A percentile compares a stretch with the other conserved stretches of the same genome.
Conservation (phyloP, 2,888 invertebrate species). For the Gisinianus flammeolus region DNA sequence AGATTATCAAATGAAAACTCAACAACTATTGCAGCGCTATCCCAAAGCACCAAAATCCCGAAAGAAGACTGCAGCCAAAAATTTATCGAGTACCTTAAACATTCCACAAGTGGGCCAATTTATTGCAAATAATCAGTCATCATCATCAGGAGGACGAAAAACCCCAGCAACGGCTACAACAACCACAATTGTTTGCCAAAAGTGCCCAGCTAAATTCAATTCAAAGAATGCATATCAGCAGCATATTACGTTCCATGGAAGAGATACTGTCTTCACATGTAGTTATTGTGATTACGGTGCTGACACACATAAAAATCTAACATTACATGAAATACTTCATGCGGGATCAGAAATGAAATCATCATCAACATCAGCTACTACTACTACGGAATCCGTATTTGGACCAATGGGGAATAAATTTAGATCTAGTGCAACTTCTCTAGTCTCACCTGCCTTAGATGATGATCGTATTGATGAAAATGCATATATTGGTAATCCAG, state of each 20-base stretch:
- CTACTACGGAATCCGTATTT: background rate
- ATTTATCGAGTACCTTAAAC: background rate
- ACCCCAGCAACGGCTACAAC: conserved; percentile 6
- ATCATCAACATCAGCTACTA: no score
- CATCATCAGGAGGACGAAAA: conserved; percentile 10
- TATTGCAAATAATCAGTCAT: background rate
- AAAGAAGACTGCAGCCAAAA: conserved; percentile 10
- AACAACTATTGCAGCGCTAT: conserved; percentile 51
- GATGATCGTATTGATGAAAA: conserved; percentile 63
- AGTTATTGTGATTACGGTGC: conserved; percentile 74
- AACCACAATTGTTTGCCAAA: conserved; percentile 31
- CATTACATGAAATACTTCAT: conserved; percentile 69
- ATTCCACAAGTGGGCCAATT: conserved; percentile 24
- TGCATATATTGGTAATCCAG: conserved; percentile 71
- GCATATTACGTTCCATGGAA: conserved; percentile 72
- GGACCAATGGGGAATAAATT: background rate
- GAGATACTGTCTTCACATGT: conserved; percentile 71
- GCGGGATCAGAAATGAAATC: conserved; percentile 63
- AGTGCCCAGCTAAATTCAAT: conserved; percentile 76
- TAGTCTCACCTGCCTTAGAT: conserved; percentile 61
- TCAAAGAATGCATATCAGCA: conserved; percentile 74
- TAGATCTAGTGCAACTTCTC: background rate
- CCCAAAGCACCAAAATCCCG: conserved; percentile 31
- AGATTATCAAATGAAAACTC: conserved; percentile 70
- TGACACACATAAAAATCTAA: conserved; percentile 71